These are phyloP conservation scores for Budorcas taxicolor DNA, from an alignment of 2,113 vertebrate genomes.

Conservation along the genomic window DNA sequence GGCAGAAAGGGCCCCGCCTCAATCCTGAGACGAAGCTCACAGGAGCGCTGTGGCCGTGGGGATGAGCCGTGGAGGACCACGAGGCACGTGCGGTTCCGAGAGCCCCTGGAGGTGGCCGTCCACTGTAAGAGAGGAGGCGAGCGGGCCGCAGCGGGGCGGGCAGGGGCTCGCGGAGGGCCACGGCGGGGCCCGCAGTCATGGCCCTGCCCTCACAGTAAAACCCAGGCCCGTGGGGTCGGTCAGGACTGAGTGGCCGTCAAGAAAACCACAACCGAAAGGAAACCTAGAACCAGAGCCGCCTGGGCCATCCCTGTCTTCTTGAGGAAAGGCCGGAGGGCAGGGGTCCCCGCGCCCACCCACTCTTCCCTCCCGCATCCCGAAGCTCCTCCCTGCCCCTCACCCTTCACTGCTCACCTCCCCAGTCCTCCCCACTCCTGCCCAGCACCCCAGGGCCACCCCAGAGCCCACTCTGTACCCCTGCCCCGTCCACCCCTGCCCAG, in stretches of 20 bases:
- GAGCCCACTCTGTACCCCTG: fast-evolving
- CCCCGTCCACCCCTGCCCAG: neutral
- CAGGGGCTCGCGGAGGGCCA: fast-evolving
- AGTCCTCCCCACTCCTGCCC: neutral
- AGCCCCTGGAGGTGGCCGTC: slow-evolving; percentile 86
- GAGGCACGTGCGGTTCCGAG: slow-evolving; percentile 89
- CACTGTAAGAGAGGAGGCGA: slow-evolving; percentile 79
- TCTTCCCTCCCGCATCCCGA: fast-evolving
- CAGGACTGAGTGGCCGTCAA: fast-evolving
- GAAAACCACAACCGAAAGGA: fast-evolving
- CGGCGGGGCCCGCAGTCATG: fast-evolving
- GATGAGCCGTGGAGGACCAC: slow-evolving; percentile 78
- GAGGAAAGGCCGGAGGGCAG: neutral
- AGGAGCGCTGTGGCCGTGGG: slow-evolving; percentile 48
- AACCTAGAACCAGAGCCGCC: fast-evolving
- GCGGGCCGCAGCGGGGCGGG: fast-evolving
- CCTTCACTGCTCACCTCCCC: neutral
- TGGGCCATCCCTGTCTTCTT: fast-evolving
- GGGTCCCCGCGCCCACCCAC: fast-evolving
- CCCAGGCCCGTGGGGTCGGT: fast-evolving
- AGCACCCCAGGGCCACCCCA: fast-evolving
- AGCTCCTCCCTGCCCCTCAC: fast-evolving
- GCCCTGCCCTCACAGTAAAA: neutral
- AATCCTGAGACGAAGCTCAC: slow-evolving; percentile 86
- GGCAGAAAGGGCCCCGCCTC: slow-evolving; percentile 83